Percentiles rank a stretch among this genome's conserved stretches.
Conservation (phyloP, 2,797 vertebrate species). For the Myiotriccus ornatus region DNA sequence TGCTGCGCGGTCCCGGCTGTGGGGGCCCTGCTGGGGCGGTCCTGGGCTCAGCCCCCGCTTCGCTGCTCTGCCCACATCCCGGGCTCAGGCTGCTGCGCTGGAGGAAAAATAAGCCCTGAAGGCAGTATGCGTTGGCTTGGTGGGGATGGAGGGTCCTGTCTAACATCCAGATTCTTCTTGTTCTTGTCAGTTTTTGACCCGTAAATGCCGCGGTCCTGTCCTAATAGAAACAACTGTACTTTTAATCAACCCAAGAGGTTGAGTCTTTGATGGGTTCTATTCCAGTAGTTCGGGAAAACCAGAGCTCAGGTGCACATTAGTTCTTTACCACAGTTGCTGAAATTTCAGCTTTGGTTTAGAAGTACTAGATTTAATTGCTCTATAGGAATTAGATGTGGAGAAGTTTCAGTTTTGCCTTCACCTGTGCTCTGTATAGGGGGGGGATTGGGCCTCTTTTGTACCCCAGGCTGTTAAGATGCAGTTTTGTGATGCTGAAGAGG, state of each 20-base stretch:
- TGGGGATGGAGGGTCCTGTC: not conserved
- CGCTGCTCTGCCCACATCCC: not conserved
- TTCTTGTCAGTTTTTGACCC: not conserved
- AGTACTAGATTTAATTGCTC: not conserved
- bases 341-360: not conserved
- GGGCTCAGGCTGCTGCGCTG: not conserved
- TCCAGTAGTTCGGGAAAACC: not conserved
- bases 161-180: not conserved
- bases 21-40: not conserved
- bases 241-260: not conserved
- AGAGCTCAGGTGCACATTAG: not conserved
- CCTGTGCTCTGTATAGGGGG: not conserved
- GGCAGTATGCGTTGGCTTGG: not conserved
- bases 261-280: not conserved
- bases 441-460: not conserved
- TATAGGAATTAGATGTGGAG: not conserved
- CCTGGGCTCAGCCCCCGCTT: constrained; percentile 12
- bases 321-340: not conserved
- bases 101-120: not conserved
- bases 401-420: not conserved
- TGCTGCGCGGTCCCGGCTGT: not conserved
- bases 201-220: not conserved
- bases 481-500: not conserved
- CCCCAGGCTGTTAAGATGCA: not conserved
- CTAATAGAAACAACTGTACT: not conserved